A percentile compares a stretch with the other conserved stretches of the same genome.
phyloP scores from a whole-genome alignment of 92 coral and sea anemone species.

The Isaurus tuberculatus region DNA sequence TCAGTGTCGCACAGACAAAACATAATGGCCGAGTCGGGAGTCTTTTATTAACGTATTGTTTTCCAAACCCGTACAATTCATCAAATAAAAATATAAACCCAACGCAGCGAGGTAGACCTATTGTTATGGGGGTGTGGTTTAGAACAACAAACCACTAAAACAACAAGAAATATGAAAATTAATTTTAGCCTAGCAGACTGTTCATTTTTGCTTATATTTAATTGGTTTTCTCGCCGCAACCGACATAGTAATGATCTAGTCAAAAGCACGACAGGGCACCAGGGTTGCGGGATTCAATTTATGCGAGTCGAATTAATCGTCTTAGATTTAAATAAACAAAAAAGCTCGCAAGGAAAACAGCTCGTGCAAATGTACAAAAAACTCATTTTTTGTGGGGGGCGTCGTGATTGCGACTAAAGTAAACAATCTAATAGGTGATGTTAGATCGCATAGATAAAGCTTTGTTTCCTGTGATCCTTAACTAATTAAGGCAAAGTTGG shows the following conservation, averaged over 20 bases:
- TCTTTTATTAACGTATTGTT: conserved; percentile 6
- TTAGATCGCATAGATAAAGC: conserved; percentile 35
- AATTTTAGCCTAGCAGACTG: conserved; percentile 36
- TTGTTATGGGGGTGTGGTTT: conserved; percentile 41
- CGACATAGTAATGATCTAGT: background rate
- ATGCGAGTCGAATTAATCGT: conserved; percentile 1
- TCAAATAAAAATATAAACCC: background rate
- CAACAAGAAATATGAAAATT: conserved; percentile 27
- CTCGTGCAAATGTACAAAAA: conserved; percentile 10
- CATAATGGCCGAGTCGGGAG: background rate
- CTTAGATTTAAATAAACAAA: conserved; percentile 27
- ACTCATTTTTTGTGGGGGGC: conserved; percentile 16
- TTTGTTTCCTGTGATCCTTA: conserved; percentile 40
- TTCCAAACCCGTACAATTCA: conserved; percentile 8
- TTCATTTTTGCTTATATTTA: conserved; percentile 22
- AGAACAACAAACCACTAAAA: conserved; percentile 19
- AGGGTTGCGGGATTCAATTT: background rate
- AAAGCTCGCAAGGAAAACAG: conserved; percentile 1
- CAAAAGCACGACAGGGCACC: conserved; percentile 30
- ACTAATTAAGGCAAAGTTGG: conserved; percentile 38
- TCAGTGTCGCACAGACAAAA: background rate
- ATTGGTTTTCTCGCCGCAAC: conserved; percentile 21
- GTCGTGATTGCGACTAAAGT: conserved; percentile 17
- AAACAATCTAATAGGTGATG: conserved; percentile 32
- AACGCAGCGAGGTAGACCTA: background rate